Evolutionary conservation across 1,140 invertebrate species (phyloP).

Genomic region (Panagrolaimus sp.): DNA sequence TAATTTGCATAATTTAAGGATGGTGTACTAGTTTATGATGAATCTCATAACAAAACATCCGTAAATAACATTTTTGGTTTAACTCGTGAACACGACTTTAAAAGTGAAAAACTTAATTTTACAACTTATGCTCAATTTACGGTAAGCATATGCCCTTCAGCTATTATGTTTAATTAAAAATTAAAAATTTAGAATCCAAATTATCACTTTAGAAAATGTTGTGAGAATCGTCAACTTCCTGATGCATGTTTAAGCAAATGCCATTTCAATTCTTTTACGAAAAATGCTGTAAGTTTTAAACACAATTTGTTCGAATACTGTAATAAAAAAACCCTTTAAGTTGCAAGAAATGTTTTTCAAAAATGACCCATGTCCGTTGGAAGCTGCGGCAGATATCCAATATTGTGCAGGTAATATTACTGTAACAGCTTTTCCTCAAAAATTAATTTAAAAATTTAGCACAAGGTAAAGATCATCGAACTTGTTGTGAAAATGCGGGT

Average conservation of each 20-base stretch:
- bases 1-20: constrained; percentile 28
- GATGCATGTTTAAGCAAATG: constrained; percentile 55
- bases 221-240: constrained; percentile 51
- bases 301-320: constrained; percentile 14
- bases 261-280: constrained; percentile 52
- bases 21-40: constrained; percentile 43
- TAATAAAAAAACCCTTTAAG: constrained; percentile 24
- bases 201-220: constrained; percentile 45
- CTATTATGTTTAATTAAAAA: background rate
- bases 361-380: constrained; percentile 44
- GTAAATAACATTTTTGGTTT: constrained; percentile 45
- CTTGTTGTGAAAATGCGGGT: constrained; percentile 36
- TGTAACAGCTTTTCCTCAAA: background rate
- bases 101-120: constrained; percentile 31
- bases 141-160: constrained; percentile 20
- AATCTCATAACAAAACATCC: constrained; percentile 36
- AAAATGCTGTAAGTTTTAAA: constrained; percentile 43
- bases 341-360: constrained; percentile 48
- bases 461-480: constrained; percentile 28
- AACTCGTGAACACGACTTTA: constrained; percentile 35
- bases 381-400: constrained; percentile 40
- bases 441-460: background rate
- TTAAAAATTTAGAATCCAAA: constrained; percentile 40
- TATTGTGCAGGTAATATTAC: constrained; percentile 39
- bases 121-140: constrained; percentile 35